These are phyloP conservation scores for Megaceryle maxima DNA, from an alignment of 2,113 vertebrate genomes.

Conservation along the genomic window DNA sequence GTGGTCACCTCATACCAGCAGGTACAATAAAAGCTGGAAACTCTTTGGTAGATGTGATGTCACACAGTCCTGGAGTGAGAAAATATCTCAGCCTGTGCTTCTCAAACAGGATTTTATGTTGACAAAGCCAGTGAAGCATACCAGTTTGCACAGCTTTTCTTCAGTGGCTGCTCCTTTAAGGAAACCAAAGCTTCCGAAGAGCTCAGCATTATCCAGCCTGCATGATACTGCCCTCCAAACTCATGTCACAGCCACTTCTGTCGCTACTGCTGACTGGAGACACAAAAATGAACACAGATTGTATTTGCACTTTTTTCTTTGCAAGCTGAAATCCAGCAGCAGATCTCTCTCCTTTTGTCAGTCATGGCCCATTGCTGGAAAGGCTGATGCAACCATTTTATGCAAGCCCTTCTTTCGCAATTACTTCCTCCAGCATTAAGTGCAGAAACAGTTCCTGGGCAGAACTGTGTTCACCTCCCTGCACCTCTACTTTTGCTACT, in stretches of 20 bases:
- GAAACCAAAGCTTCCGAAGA: background rate
- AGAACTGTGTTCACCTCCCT: background rate
- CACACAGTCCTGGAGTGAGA: background rate
- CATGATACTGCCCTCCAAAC: background rate
- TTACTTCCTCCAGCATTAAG: background rate
- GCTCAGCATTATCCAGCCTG: rapidly evolving
- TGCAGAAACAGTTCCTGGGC: background rate
- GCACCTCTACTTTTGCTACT: rapidly evolving
- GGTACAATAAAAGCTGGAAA: background rate
- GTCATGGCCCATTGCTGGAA: background rate
- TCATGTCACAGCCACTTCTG: background rate
- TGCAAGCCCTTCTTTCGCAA: slow-evolving; percentile 17
- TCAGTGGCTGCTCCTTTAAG: background rate
- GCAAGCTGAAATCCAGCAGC: background rate
- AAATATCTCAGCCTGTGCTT: background rate
- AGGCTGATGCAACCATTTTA: slow-evolving; percentile 2
- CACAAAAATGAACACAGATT: background rate
- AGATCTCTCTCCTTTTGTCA: background rate
- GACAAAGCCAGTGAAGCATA: background rate
- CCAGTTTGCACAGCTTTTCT: background rate
- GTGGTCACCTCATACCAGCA: background rate
- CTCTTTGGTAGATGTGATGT: background rate
- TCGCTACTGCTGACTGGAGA: background rate
- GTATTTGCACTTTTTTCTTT: background rate
- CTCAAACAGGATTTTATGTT: background rate